Conservation (phyloP, 2,113 vertebrate species). For the Esox niger region DNA sequence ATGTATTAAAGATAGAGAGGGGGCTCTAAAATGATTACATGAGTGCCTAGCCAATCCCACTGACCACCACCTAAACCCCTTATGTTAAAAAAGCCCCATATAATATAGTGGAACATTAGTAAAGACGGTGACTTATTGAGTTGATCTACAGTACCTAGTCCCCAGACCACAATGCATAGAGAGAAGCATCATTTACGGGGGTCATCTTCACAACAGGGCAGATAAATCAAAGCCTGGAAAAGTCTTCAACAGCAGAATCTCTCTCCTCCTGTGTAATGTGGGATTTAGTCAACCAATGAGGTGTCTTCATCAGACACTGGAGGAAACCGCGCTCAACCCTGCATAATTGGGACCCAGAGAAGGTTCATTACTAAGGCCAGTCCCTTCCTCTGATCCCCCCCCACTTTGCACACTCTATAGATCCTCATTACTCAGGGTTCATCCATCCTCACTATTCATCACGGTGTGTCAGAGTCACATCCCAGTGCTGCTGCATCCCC, state of each 20-base stretch:
- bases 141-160: no score
- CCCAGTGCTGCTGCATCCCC: not conserved
- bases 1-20: no score
- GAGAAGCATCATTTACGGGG: constrained; percentile 13
- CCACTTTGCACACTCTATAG: constrained; percentile 14
- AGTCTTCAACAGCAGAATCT: constrained; percentile 47
- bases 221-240: constrained; percentile 55
- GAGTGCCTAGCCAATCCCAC: no score
- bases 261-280: constrained; percentile 26
- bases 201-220: constrained; percentile 30
- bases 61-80: no score
- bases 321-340: no score
- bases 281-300: constrained; percentile 20
- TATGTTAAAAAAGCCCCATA: no score
- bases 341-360: constrained; percentile 55
- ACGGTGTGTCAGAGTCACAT: not conserved
- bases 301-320: constrained; percentile 45
- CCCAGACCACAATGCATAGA: no score
- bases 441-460: constrained; percentile 17
- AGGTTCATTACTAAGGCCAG: constrained; percentile 39
- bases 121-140: no score
- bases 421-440: constrained; percentile 35
- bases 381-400: not conserved
- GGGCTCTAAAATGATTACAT: no score
- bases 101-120: no score